Base-by-base conservation (phyloP, 2,888 invertebrate species). In the Epinotia demarniana region DNA sequence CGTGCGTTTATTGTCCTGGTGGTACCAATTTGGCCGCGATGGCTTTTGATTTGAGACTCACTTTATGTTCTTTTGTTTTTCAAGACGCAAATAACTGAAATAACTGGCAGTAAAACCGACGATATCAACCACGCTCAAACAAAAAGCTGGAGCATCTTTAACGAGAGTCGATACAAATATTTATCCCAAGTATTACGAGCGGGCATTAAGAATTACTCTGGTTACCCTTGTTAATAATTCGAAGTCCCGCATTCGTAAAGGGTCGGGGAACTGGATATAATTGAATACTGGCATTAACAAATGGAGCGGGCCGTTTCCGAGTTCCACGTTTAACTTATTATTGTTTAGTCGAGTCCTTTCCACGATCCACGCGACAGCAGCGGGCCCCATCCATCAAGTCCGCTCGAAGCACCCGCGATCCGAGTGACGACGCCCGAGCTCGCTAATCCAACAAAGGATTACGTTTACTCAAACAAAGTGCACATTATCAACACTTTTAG, bases 221-320 rank as follows among this genome's bases (percentile, higher is more conserved):
- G 86, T 86, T 85, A 83, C 86, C 83, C 83, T 82, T 85, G 85
- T 91, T 90, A 89, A 90, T 90, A 90, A 72, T 90, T 90, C 86
- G 87, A 84, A 86, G 88, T 86, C 87, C 87, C 89, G 89, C 88
- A 89, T 89, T 84, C 88, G 72, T 85, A 87, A 86, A 90, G 89
- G 92, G 92, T 90, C 87, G 89, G 89, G 83, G 89, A 90, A 89
- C 87, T 87, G 90, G 90, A 92, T 92, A 91, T 92, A 93, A 93
- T 93, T 93, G 93, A 93, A 93, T 91, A 89, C 91, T 90, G 91
- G 92, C 92, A 92, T 92, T 92, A 92, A 93, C 93, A 91, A 93
- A 93, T 92, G 92, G 90, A 92, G 86, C 88, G 86, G 86, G 84
- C 90, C 90, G 86, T 91, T 92, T 90, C 89, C 88, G 89, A 92